phyloP scores from a whole-genome alignment of 2,113 vertebrate species.

The Lipophrys pholis region DNA sequence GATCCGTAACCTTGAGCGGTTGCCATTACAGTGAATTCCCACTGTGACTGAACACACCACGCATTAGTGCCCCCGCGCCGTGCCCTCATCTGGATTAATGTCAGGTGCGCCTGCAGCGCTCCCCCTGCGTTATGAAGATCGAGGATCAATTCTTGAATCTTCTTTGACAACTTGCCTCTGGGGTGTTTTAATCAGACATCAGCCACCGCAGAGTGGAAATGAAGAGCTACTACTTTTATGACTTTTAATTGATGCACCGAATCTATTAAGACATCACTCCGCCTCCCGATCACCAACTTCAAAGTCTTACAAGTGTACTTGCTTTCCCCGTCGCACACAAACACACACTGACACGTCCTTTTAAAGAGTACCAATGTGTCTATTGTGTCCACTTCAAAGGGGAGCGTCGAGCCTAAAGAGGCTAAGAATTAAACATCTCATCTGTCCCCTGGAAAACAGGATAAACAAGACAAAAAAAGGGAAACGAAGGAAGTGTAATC shows the following conservation, averaged over 20 bases:
- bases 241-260: conserved; percentile 48
- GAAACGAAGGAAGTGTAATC: conserved; percentile 33
- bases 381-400: conserved; percentile 74
- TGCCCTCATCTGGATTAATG: conserved; percentile 40
- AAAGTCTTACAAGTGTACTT: conserved; percentile 59
- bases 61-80: not conserved
- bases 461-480: conserved; percentile 41
- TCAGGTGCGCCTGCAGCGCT: conserved; percentile 16
- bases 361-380: conserved; percentile 70
- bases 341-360: conserved; percentile 44
- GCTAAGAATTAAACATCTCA: conserved; percentile 53
- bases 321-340: conserved; percentile 14
- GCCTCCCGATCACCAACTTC: conserved; percentile 60
- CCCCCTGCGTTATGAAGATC: conserved; percentile 5
- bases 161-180: conserved; percentile 34
- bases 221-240: conserved; percentile 40
- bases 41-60: conserved; percentile 6
- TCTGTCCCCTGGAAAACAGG: conserved; percentile 33
- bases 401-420: conserved; percentile 38
- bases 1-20: conserved; percentile 10
- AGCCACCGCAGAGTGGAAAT: conserved; percentile 25
- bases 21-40: conserved; percentile 21
- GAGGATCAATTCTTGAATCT: conserved; percentile 24
- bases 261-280: conserved; percentile 60
- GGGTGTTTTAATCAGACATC: conserved; percentile 31